phyloP scores from a whole-genome alignment of 2,113 vertebrate genomes.

The Empidonax traillii region DNA sequence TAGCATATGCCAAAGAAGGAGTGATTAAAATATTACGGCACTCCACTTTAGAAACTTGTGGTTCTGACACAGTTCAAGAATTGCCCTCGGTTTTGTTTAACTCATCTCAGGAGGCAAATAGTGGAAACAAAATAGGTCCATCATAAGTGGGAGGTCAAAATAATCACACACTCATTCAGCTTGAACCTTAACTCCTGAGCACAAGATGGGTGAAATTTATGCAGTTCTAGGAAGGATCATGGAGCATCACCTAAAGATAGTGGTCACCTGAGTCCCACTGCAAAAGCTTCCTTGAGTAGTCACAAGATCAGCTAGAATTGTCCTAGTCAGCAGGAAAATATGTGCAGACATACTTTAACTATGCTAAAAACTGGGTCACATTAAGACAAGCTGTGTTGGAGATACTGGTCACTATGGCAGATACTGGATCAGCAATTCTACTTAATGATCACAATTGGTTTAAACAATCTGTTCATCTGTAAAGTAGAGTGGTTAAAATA shows the following conservation, averaged over 20 bases:
- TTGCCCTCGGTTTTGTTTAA: not conserved
- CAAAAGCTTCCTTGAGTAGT: not conserved
- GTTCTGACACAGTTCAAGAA: not conserved
- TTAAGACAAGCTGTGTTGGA: not conserved
- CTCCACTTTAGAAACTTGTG: not conserved
- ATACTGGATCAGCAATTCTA: not conserved
- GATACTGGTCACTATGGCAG: not conserved
- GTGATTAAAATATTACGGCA: not conserved
- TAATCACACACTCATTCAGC: not conserved
- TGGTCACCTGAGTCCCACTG: not conserved
- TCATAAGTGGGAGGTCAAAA: not conserved
- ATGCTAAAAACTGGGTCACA: not conserved
- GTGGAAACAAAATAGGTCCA: not conserved
- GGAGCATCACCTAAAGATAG: not conserved
- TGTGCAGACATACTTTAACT: not conserved
- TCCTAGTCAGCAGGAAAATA: not conserved
- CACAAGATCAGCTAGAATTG: not conserved
- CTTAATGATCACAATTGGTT: not conserved
- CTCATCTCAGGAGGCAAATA: not conserved
- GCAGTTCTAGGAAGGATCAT: not conserved
- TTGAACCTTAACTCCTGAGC: not conserved
- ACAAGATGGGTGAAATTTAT: not conserved
- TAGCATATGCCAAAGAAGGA: not conserved
- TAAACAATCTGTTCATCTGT: not conserved
- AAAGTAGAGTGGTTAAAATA: not conserved